These are phyloP conservation scores for Tromatobia lineatoria DNA, from an alignment of 2,888 invertebrate genomes.

Conservation along the genomic window DNA sequence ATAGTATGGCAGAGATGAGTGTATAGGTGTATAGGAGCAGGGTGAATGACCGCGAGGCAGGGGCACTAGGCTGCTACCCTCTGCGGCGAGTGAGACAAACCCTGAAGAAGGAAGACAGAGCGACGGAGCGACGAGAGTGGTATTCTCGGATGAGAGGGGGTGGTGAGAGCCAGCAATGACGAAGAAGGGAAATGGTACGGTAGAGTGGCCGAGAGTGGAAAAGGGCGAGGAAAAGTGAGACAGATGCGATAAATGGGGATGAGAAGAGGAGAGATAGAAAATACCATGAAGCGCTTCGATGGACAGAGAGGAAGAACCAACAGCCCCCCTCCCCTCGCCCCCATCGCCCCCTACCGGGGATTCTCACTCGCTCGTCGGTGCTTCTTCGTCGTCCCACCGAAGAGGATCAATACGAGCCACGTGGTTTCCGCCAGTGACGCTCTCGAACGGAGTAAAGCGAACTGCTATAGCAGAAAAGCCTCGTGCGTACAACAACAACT, in stretches of 20 bases:
- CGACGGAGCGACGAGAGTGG: slow-evolving; percentile 50
- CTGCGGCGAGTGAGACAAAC: slow-evolving; percentile 73
- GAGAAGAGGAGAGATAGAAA: slow-evolving; percentile 69
- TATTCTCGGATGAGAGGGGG: slow-evolving; percentile 59
- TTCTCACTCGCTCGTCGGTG: slow-evolving; percentile 69
- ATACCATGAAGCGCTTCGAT: slow-evolving; percentile 49
- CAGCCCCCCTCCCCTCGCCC: slow-evolving; percentile 22
- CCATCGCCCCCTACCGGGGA: slow-evolving; percentile 39
- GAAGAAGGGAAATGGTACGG: slow-evolving; percentile 51
- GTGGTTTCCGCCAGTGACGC: slow-evolving; percentile 82
- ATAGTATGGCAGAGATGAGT: slow-evolving; percentile 53
- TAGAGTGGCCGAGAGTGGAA: slow-evolving; percentile 33
- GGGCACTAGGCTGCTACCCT: slow-evolving; percentile 85
- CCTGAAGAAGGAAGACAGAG: slow-evolving; percentile 70
- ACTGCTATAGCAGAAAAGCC: slow-evolving; percentile 2
- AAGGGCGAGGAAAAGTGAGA: slow-evolving; percentile 35
- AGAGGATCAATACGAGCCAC: slow-evolving; percentile 84
- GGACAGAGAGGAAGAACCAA: slow-evolving; percentile 55
- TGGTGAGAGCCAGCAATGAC: slow-evolving; percentile 68
- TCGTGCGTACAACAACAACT: slow-evolving; percentile 7
- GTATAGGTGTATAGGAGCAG: slow-evolving; percentile 61
- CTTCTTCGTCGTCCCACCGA: slow-evolving; percentile 78
- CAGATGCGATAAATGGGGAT: slow-evolving; percentile 14
- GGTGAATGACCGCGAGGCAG: slow-evolving; percentile 84
- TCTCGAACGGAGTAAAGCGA: slow-evolving; percentile 51